These are phyloP conservation scores for Lasioglossum morio DNA, from an alignment of 2,888 invertebrate species.

Conservation along the genomic window DNA sequence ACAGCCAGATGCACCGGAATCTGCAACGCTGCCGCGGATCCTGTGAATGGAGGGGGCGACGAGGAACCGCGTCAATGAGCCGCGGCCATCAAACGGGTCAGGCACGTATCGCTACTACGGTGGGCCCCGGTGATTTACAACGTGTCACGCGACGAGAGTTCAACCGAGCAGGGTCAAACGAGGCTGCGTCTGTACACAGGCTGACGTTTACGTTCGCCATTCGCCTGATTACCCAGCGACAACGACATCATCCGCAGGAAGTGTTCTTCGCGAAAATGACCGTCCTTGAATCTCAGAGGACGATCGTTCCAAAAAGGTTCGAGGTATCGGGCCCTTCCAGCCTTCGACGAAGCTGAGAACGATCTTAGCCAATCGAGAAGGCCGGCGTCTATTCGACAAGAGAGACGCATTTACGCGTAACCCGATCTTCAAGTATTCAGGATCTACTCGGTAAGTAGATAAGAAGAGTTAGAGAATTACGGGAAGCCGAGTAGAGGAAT, in stretches of 20 bases:
- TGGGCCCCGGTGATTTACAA: slow-evolving; percentile 77
- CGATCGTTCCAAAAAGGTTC: not conserved
- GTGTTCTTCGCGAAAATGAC: not conserved
- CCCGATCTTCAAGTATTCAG: not conserved
- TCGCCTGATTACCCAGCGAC: slow-evolving; percentile 25
- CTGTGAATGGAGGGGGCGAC: slow-evolving; percentile 76
- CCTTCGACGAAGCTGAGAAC: not conserved
- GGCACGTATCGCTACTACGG: slow-evolving; percentile 74
- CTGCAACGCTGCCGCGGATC: slow-evolving; percentile 58
- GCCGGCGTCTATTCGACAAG: not conserved
- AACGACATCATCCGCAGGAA: slow-evolving; percentile 55
- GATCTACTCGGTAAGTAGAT: not conserved
- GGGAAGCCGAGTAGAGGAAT: not conserved
- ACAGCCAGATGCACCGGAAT: slow-evolving; percentile 41
- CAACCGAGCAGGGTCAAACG: slow-evolving; percentile 74
- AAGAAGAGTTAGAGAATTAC: not conserved
- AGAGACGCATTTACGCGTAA: not conserved
- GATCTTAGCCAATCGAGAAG: not conserved
- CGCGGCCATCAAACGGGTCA: slow-evolving; percentile 78
- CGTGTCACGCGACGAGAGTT: slow-evolving; percentile 76
- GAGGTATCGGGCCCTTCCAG: not conserved
- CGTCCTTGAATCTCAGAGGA: slow-evolving; percentile 12
- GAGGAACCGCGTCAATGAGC: slow-evolving; percentile 78
- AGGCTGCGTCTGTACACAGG: slow-evolving; percentile 54
- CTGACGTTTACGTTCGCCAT: slow-evolving; percentile 47